These are phyloP conservation scores for Zeugodacus cucurbitae DNA, from an alignment of 1,140 invertebrate genomes.

Conservation along the genomic window DNA sequence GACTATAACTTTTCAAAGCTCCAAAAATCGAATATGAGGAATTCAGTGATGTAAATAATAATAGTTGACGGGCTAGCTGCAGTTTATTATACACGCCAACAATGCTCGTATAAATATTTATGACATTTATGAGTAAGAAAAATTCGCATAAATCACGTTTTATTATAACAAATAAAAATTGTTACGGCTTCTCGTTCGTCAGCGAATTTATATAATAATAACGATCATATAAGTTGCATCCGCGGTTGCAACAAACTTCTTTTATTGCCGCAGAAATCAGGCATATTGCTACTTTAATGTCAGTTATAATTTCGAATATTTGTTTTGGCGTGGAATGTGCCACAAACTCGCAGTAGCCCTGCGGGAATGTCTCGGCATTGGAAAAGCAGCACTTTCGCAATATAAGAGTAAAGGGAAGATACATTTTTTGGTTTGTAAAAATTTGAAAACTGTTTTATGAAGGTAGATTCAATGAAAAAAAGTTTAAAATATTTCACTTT, in stretches of 20 bases:
- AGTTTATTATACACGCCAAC: no score
- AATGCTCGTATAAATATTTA: no score
- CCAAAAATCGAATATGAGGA: no score
- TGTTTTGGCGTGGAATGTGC: not conserved
- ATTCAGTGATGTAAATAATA: no score
- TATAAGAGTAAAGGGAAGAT: no score
- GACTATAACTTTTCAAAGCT: no score
- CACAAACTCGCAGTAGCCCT: not conserved
- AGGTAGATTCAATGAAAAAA: no score
- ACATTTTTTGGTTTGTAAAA: no score
- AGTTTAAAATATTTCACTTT: no score
- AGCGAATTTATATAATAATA: not conserved
- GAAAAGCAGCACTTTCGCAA: not conserved
- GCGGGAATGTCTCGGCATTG: not conserved
- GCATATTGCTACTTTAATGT: not conserved
- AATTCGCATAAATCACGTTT: not conserved
- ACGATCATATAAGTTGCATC: not conserved
- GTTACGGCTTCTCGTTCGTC: not conserved
- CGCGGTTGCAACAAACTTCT: not conserved
- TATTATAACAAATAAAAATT: not conserved
- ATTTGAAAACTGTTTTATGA: no score
- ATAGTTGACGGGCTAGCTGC: no score
- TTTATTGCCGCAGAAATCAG: not conserved
- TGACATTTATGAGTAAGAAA: not conserved
- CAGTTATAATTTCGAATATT: not conserved